Conservation (phyloP, 1,140 invertebrate species). For the Phymastichus coffea region DNA sequence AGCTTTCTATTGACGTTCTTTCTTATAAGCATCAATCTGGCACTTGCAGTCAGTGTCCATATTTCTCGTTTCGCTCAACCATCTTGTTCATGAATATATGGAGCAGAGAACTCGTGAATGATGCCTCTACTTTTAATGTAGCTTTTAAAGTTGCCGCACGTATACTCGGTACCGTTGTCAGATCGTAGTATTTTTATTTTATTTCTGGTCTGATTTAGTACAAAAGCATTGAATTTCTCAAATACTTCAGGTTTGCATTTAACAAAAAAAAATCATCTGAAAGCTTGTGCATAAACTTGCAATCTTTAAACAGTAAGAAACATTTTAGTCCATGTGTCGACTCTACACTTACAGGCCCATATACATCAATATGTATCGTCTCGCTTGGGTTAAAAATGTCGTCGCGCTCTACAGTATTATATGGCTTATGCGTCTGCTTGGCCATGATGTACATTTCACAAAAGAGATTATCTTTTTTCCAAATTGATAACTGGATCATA, state of each 20-base stretch:
- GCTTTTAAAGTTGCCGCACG: slow-evolving; percentile 1
- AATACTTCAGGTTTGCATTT: slow-evolving; percentile 36
- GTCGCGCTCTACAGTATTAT: background rate
- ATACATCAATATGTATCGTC: too few relatives aligned
- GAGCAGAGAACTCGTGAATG: slow-evolving; percentile 30
- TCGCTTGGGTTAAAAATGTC: background rate
- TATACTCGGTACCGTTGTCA: slow-evolving; percentile 26
- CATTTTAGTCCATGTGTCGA: background rate
- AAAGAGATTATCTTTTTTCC: background rate
- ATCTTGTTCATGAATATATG: slow-evolving; percentile 47
- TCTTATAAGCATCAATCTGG: slow-evolving; percentile 42
- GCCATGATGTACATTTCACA: background rate
- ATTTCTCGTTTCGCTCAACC: slow-evolving; percentile 45
- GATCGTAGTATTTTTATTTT: slow-evolving; percentile 33
- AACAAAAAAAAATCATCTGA: background rate
- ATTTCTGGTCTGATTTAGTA: slow-evolving; percentile 40
- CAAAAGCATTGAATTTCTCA: slow-evolving; percentile 40
- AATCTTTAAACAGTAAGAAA: background rate
- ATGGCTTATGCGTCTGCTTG: background rate
- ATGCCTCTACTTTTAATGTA: slow-evolving; percentile 18
- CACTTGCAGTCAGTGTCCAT: slow-evolving; percentile 46
- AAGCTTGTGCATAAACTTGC: background rate
- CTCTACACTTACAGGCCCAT: background rate
- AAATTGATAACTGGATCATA: too few relatives aligned
- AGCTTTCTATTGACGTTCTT: slow-evolving; percentile 40